A percentile compares a stretch with the other conserved stretches of the same genome.
Conservation (phyloP, 2,113 vertebrate genomes). For the Percopsis transmontana region DNA sequence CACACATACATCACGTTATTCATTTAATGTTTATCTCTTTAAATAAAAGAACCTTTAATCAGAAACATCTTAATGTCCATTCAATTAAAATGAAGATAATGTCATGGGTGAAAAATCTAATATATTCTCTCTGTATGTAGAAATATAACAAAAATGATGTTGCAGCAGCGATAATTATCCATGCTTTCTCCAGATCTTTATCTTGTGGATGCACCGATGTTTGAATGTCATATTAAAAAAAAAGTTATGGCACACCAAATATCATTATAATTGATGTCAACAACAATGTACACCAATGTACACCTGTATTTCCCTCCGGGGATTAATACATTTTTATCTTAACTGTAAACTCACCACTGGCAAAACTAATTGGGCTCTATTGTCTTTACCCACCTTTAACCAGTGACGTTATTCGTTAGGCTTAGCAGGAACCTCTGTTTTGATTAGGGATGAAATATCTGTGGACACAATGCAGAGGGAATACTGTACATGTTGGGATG, state of each 20-base stretch:
- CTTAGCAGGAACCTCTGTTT: constrained; percentile 71
- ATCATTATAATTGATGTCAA: no score
- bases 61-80: no score
- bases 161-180: not conserved
- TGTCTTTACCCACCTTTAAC: constrained; percentile 9
- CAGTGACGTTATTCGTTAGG: constrained; percentile 23
- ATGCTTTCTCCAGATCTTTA: not conserved
- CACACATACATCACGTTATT: not conserved
- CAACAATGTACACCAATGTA: no score
- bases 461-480: constrained; percentile 36
- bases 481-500: no score
- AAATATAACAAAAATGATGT: not conserved
- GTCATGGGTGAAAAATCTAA: no score
- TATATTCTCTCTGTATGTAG: not conserved
- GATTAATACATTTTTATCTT: no score
- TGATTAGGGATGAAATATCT: constrained; percentile 72
- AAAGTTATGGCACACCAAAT: no score
- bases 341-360: not conserved
- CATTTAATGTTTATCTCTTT: not conserved
- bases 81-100: no score
- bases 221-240: no score
- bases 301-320: no score
- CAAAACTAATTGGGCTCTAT: not conserved
- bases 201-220: constrained; percentile 10
- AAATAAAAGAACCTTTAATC: not conserved